A percentile compares a stretch with the other conserved stretches of the same genome.
Conservation (phyloP, 2,888 invertebrate genomes). For the Hoplodrina ambigua region DNA sequence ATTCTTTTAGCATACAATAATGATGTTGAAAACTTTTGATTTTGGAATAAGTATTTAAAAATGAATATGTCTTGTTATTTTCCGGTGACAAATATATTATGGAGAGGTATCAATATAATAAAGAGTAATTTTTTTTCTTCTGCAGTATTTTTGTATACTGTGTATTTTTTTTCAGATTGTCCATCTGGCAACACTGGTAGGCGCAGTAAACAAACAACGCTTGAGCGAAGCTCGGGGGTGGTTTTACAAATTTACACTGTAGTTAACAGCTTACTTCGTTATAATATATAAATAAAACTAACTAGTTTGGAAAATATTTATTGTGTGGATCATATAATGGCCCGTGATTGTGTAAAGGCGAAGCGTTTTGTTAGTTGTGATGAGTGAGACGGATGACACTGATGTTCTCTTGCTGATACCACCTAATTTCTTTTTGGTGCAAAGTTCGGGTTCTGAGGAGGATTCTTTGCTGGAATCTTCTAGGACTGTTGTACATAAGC, state of each 20-base stretch:
- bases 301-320: slow-evolving; percentile 8
- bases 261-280: not conserved
- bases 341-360: slow-evolving; percentile 62
- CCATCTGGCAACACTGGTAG: no score
- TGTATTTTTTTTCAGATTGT: no score
- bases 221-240: not conserved
- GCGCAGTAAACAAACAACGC: slow-evolving; percentile 43
- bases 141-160: no score
- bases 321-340: slow-evolving; percentile 74
- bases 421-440: slow-evolving; percentile 93
- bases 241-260: not conserved
- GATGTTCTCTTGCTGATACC: slow-evolving; percentile 95
- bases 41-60: no score
- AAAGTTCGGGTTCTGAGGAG: slow-evolving; percentile 90
- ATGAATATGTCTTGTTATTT: no score
- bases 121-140: no score
- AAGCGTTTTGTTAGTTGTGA: slow-evolving; percentile 73
- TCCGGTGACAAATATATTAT: no score
- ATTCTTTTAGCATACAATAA: no score
- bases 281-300: not conserved
- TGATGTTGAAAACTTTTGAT: no score
- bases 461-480: slow-evolving; percentile 84
- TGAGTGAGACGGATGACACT: slow-evolving; percentile 94
- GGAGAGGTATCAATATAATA: no score
- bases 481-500: slow-evolving; percentile 86